phyloP scores from a whole-genome alignment of 2,113 vertebrate genomes.

The Psammodynastes pulverulentus region DNA sequence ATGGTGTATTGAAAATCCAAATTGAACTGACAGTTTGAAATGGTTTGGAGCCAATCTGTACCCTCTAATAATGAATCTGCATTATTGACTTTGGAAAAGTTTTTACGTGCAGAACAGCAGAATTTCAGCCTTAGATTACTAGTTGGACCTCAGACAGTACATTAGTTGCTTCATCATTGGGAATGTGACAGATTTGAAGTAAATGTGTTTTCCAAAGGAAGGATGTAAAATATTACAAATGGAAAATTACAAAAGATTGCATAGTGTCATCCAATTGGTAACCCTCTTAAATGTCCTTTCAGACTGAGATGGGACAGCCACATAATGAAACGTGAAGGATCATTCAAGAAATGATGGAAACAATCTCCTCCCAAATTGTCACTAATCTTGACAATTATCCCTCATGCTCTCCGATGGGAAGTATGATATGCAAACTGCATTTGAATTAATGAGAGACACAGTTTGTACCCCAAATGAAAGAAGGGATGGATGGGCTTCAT shows the following conservation, averaged over 20 bases:
- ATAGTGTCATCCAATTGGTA: not conserved
- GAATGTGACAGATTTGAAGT: not conserved
- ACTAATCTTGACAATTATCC: not conserved
- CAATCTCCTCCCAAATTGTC: not conserved
- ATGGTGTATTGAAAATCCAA: not conserved
- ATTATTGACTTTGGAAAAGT: slow-evolving; percentile 21
- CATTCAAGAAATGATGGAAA: not conserved
- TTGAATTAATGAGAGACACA: not conserved
- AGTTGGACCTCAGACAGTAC: not conserved
- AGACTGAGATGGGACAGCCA: not conserved
- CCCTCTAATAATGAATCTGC: not conserved
- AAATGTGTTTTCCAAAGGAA: not conserved
- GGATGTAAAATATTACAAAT: not conserved
- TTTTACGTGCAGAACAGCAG: slow-evolving; percentile 6
- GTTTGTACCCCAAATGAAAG: not conserved
- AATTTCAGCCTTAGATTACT: slow-evolving; percentile 4
- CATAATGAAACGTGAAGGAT: not conserved
- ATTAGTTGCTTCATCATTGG: not conserved
- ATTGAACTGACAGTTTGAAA: not conserved
- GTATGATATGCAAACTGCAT: not conserved
- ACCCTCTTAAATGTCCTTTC: not conserved
- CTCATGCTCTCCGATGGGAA: not conserved
- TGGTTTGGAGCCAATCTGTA: not conserved
- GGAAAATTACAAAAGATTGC: not conserved
- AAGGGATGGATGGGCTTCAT: not conserved